phyloP scores from a whole-genome alignment of 2,113 vertebrate species.

The Brachirus orientalis region DNA sequence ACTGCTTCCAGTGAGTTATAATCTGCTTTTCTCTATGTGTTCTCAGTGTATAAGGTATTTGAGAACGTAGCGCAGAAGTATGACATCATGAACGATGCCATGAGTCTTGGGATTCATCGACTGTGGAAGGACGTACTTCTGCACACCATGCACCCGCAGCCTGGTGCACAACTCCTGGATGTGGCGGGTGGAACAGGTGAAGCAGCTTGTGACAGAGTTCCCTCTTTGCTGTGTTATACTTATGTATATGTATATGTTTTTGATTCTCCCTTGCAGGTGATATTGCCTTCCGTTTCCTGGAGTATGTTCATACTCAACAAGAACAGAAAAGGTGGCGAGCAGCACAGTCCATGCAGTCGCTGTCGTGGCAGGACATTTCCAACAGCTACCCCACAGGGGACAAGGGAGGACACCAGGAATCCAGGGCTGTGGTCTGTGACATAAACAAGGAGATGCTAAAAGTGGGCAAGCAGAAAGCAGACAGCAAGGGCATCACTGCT shows the following conservation, averaged over 20 bases:
- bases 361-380: constrained; percentile 89
- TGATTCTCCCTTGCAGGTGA: constrained; percentile 83
- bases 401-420: constrained; percentile 45
- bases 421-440: constrained; percentile 91
- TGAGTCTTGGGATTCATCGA: constrained; percentile 94
- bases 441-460: constrained; percentile 98
- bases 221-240: fast-evolving
- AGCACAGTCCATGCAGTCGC: constrained; percentile 80
- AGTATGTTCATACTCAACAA: constrained; percentile 82
- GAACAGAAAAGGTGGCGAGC: constrained; percentile 71
- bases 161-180: constrained; percentile 89
- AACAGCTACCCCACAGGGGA: constrained; percentile 75
- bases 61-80: constrained; percentile 94
- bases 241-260: not conserved
- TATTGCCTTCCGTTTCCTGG: constrained; percentile 94
- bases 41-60: constrained; percentile 93
- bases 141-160: constrained; percentile 89
- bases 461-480: constrained; percentile 88
- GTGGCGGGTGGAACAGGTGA: constrained; percentile 96
- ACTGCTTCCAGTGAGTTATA: not conserved
- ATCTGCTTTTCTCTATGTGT: not conserved
- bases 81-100: constrained; percentile 96
- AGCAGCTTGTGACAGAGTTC: not conserved
- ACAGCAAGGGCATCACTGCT: constrained; percentile 77
- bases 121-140: constrained; percentile 93